Base-by-base conservation (phyloP, 2,797 vertebrate genomes). In the Nyctalus aviator region DNA sequence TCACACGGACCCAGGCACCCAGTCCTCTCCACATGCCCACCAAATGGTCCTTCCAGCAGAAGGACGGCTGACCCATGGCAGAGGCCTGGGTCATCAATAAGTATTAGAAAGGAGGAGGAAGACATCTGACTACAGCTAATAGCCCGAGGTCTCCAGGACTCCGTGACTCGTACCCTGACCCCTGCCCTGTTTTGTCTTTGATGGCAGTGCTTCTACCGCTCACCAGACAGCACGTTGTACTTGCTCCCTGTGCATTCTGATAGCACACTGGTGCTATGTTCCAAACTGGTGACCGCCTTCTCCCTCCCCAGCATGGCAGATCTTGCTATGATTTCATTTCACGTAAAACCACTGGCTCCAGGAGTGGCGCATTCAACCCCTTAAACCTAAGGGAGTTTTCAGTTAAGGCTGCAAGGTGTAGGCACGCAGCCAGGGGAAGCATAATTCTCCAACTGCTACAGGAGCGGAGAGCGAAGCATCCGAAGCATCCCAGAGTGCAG, bases 261-360 rank as follows among this genome's bases (percentile, higher is more conserved):
- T 9, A 55, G 48, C 41, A 37, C 46, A 18, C 32, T n/a, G 35
- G 10, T n/a, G 4, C 88, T 66, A 37, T 79, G 32, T 41, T 73
- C 69, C 81, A 84, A 84, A 87, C 13, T 3, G 1, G 23, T 72
- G 66, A n/a, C 50, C 35, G 44, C 71, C 76, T 46, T 85, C 81
- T 82, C 9, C 9, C 32, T 75, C 44, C 44, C 27, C 4, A 25
- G 18, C 6, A 4, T 71, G 71, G 23, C 68, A 20, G 46, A 41
- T 66, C 41, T 75, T 91, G 30, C 44, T 78, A 15, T 64, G 57
- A 35, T 92, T 87, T 88, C 64, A 92, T 84, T 81, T 71, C 50
- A 68, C 21, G 25, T 27, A 71, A 53, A 91, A n/a, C 4, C 27
- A 57, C 35, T 44, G 30, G n/a, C 48, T 92, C 72, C n/a, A 79